Evolutionary conservation across 2,113 vertebrate species (phyloP).

Genomic region (Sclerurus mexicanus): DNA sequence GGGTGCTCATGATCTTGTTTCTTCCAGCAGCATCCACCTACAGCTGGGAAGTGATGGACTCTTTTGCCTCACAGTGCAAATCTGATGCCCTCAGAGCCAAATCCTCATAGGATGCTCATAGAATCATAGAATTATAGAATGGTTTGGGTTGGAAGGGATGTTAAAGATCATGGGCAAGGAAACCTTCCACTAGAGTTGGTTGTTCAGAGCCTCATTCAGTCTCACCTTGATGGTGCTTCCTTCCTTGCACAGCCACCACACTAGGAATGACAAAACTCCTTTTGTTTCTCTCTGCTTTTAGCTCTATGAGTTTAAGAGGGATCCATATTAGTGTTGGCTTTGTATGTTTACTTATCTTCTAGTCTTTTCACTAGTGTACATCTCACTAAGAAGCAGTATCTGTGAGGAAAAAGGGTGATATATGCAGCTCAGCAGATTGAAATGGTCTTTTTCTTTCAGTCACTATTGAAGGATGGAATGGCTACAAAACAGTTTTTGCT

Average conservation of each 20-base stretch:
- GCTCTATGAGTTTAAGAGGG: not conserved
- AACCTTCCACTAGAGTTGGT: not conserved
- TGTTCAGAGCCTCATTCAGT: not conserved
- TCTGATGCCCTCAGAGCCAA: not conserved
- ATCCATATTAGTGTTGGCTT: not conserved
- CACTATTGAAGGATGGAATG: not conserved
- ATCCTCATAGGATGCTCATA: not conserved
- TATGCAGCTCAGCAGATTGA: not conserved
- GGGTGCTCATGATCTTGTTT: not conserved
- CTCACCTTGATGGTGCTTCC: not conserved
- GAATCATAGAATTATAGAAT: not conserved
- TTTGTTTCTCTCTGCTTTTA: not conserved
- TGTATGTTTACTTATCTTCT: not conserved
- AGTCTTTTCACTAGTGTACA: not conserved
- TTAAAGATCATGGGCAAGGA: not conserved
- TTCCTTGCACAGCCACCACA: not conserved
- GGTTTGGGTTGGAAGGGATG: not conserved
- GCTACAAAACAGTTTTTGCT: not conserved
- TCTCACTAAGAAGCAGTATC: not conserved
- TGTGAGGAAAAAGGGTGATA: not conserved
- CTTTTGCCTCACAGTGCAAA: fast-evolving
- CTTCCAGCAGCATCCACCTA: not conserved
- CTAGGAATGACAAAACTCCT: not conserved
- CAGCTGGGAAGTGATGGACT: not conserved
- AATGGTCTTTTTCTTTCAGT: not conserved